A percentile compares a stretch with the other conserved stretches of the same genome.
These are phyloP conservation scores for Scaptomyza montana DNA, from an alignment of 1,140 invertebrate genomes.

Conservation along the genomic window DNA sequence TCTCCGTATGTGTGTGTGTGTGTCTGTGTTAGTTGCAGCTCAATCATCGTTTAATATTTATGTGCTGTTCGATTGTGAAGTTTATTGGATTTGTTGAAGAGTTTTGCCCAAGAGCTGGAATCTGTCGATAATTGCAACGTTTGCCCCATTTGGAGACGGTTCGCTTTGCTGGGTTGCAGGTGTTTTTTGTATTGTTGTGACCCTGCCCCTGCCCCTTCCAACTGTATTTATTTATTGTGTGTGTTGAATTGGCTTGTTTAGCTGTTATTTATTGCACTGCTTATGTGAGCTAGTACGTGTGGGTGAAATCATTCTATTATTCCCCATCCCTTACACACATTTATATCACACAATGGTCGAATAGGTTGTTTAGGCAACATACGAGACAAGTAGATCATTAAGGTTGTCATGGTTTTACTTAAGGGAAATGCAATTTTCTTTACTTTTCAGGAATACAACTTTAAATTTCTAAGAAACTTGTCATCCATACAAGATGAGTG, in stretches of 20 bases:
- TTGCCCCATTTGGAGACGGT: constrained; percentile 23
- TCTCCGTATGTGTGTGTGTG: constrained; percentile 15
- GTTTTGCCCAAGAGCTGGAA: constrained; percentile 25
- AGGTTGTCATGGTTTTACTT: neutral
- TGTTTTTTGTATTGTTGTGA: constrained; percentile 33
- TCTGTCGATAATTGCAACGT: constrained; percentile 68
- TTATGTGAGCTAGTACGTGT: constrained; percentile 44
- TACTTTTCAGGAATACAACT: too few relatives aligned
- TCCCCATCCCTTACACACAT: neutral
- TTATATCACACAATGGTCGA: constrained; percentile 2
- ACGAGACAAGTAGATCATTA: constrained; percentile 1
- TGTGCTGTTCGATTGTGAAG: constrained; percentile 78
- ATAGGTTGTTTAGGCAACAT: neutral
- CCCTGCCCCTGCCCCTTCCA: neutral
- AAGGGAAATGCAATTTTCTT: too few relatives aligned
- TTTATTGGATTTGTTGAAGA: constrained; percentile 78
- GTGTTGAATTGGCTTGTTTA: constrained; percentile 73
- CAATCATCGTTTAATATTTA: constrained; percentile 83
- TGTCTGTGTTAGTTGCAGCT: constrained; percentile 54
- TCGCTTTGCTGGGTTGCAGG: constrained; percentile 53
- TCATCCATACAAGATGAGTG: too few relatives aligned
- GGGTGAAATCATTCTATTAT: constrained; percentile 23
- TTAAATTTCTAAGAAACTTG: too few relatives aligned
- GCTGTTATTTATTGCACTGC: constrained; percentile 71
- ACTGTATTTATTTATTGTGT: constrained; percentile 15